These are phyloP conservation scores for Frieseomelitta varia DNA, from an alignment of 1,140 invertebrate genomes.

Conservation along the genomic window DNA sequence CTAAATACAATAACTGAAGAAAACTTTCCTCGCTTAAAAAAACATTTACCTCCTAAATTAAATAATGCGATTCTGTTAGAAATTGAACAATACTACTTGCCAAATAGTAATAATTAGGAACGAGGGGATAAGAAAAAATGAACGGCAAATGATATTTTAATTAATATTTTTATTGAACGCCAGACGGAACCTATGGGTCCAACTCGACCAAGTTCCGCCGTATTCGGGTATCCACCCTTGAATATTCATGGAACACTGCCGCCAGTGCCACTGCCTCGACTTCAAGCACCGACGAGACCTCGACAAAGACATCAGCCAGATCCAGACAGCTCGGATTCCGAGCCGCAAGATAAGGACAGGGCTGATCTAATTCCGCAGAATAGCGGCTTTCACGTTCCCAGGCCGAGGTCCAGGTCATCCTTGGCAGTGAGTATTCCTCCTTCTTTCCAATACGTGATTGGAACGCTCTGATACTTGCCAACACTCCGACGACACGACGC, in stretches of 20 bases:
- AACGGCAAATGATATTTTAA: background rate
- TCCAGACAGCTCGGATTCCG: constrained; percentile 83
- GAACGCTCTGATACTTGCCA: background rate
- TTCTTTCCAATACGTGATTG: constrained; percentile 11
- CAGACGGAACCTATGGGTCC: constrained; percentile 86
- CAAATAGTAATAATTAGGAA: background rate
- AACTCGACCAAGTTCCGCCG: constrained; percentile 90
- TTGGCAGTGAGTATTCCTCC: constrained; percentile 83
- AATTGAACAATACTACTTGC: background rate
- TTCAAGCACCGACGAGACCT: constrained; percentile 78
- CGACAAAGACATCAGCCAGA: constrained; percentile 77
- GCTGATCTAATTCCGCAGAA: constrained; percentile 86
- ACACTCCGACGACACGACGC: background rate
- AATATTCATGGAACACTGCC: constrained; percentile 85
- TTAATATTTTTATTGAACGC: constrained; percentile 14
- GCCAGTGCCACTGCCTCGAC: constrained; percentile 88
- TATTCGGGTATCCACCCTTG: constrained; percentile 89
- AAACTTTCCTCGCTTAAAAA: background rate
- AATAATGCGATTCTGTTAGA: too few relatives aligned
- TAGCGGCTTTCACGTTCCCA: constrained; percentile 84
- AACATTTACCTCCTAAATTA: background rate
- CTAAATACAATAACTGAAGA: background rate
- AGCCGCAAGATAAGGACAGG: constrained; percentile 86
- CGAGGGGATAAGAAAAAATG: background rate
- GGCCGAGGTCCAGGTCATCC: constrained; percentile 90